Conservation (phyloP, 2,113 vertebrate genomes). For the Atractosteus spatula region DNA sequence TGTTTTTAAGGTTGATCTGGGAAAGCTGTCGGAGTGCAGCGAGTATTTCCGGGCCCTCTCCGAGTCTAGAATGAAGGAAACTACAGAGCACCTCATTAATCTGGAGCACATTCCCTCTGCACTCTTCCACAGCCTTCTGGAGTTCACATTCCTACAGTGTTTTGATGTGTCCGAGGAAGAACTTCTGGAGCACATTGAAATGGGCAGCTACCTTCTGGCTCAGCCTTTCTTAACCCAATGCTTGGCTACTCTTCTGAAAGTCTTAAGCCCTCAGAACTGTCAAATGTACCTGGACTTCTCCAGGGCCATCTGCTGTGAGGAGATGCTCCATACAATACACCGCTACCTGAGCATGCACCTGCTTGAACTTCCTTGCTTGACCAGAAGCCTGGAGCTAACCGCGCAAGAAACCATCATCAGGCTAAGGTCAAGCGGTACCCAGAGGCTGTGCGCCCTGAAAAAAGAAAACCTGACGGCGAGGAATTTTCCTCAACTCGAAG, state of each 20-base stretch:
- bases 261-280: conserved; percentile 55
- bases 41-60: conserved; percentile 66
- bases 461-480: conserved; percentile 66
- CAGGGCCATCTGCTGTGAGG: conserved; percentile 55
- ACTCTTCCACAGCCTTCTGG: conserved; percentile 57
- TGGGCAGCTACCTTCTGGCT: conserved; percentile 62
- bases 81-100: conserved; percentile 44
- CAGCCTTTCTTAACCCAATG: conserved; percentile 57
- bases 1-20: conserved; percentile 54
- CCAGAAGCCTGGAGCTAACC: conserved; percentile 34
- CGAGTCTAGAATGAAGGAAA: conserved; percentile 69
- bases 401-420: conserved; percentile 44
- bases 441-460: conserved; percentile 56
- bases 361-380: conserved; percentile 56
- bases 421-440: conserved; percentile 43
- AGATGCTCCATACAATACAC: conserved; percentile 55
- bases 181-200: conserved; percentile 49
- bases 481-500: conserved; percentile 44
- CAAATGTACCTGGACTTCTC: conserved; percentile 56
- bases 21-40: conserved; percentile 54
- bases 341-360: conserved; percentile 60
- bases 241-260: conserved; percentile 41
- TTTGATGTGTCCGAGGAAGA: conserved; percentile 49
- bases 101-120: conserved; percentile 59
- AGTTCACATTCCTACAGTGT: conserved; percentile 54